Conservation (phyloP, 37 sponge, comb jelly and placozoan genomes). For the Spongilla lacustris region DNA sequence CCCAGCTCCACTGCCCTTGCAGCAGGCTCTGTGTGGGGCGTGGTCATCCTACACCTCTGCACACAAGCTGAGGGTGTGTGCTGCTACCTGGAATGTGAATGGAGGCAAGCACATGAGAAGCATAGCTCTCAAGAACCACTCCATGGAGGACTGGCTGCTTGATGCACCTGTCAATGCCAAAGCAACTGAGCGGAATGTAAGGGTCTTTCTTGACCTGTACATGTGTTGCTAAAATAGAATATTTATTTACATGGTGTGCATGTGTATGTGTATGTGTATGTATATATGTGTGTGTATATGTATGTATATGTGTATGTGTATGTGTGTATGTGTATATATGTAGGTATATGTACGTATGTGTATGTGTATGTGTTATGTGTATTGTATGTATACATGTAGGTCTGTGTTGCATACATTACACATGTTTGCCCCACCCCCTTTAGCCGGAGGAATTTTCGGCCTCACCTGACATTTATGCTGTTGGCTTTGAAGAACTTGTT, state of each 20-base stretch:
- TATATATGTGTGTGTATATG: background rate
- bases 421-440: slow-evolving; percentile 18
- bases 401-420: too few species aligned
- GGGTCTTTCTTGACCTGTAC: too few species aligned
- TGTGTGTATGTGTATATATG: slow-evolving; percentile 1
- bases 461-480: slow-evolving; percentile 83
- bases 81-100: slow-evolving; percentile 99
- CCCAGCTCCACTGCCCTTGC: slow-evolving; percentile 56
- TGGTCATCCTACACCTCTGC: slow-evolving; percentile 56
- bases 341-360: background rate
- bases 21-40: slow-evolving; percentile 67
- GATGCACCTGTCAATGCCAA: slow-evolving; percentile 62
- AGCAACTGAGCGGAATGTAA: slow-evolving; percentile 19
- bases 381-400: too few species aligned
- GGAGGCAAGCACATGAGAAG: slow-evolving; percentile 89
- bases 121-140: slow-evolving; percentile 83
- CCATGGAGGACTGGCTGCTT: slow-evolving; percentile 92
- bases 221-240: background rate
- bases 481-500: slow-evolving; percentile 97
- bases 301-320: background rate
- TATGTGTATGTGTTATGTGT: background rate
- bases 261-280: background rate
- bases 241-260: background rate
- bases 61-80: slow-evolving; percentile 72
- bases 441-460: slow-evolving; percentile 48